phyloP scores from a whole-genome alignment of 2,113 vertebrate species.

The Odocoileus hemionus region DNA sequence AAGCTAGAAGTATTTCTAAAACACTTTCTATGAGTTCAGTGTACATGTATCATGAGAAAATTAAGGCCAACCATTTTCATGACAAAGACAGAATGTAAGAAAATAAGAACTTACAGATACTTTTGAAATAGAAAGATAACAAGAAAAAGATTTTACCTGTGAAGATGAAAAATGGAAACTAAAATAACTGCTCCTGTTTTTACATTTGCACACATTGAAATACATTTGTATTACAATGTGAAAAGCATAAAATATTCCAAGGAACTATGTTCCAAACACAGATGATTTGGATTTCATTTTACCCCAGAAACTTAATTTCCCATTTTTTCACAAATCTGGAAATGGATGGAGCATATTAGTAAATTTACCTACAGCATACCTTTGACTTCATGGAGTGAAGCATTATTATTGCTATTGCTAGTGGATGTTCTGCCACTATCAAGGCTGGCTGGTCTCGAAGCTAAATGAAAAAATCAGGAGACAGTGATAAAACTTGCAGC shows the following conservation, averaged over 20 bases:
- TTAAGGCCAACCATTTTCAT: slow-evolving; percentile 16
- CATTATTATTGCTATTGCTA: slow-evolving; percentile 98
- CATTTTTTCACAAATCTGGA: not conserved
- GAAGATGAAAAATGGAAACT: slow-evolving; percentile 50
- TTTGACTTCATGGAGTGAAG: slow-evolving; percentile 93
- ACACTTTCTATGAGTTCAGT: slow-evolving; percentile 7
- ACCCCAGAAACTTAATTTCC: not conserved
- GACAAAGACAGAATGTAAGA: slow-evolving; percentile 39
- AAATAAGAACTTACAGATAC: slow-evolving; percentile 11
- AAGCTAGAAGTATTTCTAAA: slow-evolving; percentile 31
- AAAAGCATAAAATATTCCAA: slow-evolving; percentile 42
- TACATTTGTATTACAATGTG: slow-evolving; percentile 46
- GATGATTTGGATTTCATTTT: slow-evolving; percentile 45
- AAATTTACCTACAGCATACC: slow-evolving; percentile 86
- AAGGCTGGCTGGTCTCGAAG: slow-evolving; percentile 95
- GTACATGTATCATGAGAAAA: slow-evolving; percentile 16
- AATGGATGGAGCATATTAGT: slow-evolving; percentile 54
- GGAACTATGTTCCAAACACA: slow-evolving; percentile 23
- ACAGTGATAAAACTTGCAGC: slow-evolving; percentile 75
- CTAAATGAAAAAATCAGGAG: slow-evolving; percentile 86
- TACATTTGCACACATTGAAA: slow-evolving; percentile 50
- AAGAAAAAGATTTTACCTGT: slow-evolving; percentile 26
- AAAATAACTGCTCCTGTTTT: slow-evolving; percentile 54
- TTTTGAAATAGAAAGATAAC: slow-evolving; percentile 26
- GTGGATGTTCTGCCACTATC: slow-evolving; percentile 96